A percentile compares a stretch with the other conserved stretches of the same genome.
phyloP scores from a whole-genome alignment of 2,797 vertebrate genomes.

The Hephaestus fuliginosus region DNA sequence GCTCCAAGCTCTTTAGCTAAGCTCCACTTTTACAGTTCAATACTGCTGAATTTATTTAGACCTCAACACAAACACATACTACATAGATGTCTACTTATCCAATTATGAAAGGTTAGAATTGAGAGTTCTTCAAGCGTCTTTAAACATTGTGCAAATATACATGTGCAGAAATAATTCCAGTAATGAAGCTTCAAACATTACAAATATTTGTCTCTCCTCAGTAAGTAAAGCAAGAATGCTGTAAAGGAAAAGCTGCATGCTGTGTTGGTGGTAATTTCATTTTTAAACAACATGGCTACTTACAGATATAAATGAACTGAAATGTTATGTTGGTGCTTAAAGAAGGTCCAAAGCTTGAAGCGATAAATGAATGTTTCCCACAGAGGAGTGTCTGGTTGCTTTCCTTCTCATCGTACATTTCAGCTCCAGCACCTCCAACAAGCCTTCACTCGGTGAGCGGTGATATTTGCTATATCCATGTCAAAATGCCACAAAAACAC shows the following conservation, averaged over 20 bases:
- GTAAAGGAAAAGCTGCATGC: background rate
- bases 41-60: background rate
- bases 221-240: background rate
- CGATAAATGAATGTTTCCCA: background rate
- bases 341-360: background rate
- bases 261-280: background rate
- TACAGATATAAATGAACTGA: conserved; percentile 7
- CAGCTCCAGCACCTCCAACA: conserved; percentile 16
- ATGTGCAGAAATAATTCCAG: background rate
- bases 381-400: background rate
- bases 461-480: conserved; percentile 27
- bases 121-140: background rate
- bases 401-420: conserved; percentile 24
- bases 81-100: background rate
- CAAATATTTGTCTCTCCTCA: background rate
- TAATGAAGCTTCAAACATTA: background rate
- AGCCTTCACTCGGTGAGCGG: conserved; percentile 3
- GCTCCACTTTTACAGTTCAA: too few species aligned
- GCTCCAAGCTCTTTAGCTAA: too few species aligned
- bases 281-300: background rate
- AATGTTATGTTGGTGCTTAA: background rate
- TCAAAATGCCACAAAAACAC: conserved; percentile 16
- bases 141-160: background rate
- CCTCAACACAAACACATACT: background rate
- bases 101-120: background rate